Conservation (phyloP, 2,797 vertebrate species). For the Siniperca obscura region DNA sequence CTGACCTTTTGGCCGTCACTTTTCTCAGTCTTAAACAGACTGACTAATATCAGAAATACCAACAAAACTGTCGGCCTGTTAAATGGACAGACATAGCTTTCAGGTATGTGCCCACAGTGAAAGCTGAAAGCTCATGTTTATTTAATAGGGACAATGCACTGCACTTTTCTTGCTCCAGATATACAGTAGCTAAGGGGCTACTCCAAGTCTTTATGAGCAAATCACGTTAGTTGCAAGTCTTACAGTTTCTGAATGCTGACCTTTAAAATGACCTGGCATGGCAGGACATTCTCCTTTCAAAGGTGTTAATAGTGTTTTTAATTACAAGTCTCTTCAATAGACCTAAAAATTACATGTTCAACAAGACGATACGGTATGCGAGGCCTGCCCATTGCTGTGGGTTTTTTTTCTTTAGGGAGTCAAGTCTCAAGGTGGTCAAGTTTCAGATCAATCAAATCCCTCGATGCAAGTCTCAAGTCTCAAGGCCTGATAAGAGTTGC, state of each 20-base stretch:
- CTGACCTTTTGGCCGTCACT: neutral
- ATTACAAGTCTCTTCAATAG: neutral
- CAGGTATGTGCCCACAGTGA: neutral
- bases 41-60: neutral
- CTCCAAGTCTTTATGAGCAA: neutral
- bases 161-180: neutral
- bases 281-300: neutral
- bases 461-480: neutral
- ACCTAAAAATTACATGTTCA: neutral
- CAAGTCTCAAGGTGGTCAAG: neutral
- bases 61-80: neutral
- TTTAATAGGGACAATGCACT: neutral
- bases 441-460: neutral
- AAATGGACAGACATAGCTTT: neutral
- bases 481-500: too few species aligned
- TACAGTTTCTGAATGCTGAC: slow-evolving; percentile 5
- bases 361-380: neutral
- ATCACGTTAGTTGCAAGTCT: neutral
- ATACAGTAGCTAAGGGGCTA: neutral
- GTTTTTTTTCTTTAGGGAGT: neutral
- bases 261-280: neutral
- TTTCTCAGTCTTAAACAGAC: neutral
- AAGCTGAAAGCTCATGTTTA: neutral
- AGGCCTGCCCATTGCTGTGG: neutral
- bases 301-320: slow-evolving; percentile 2